These are phyloP conservation scores for Coelogynopora nodosa DNA, from an alignment of 2,888 invertebrate genomes.

Conservation along the genomic window DNA sequence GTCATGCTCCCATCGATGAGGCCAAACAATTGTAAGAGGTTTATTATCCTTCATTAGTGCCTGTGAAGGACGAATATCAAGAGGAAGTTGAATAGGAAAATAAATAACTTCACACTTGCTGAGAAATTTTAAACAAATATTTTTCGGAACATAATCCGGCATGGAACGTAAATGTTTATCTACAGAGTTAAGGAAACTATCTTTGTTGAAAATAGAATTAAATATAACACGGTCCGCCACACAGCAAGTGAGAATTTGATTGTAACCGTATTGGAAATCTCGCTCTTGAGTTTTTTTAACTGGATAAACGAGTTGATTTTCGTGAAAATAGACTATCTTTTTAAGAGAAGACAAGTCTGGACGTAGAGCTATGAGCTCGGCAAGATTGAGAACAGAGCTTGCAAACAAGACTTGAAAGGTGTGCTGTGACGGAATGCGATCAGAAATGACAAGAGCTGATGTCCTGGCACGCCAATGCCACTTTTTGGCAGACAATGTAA, in stretches of 20 bases:
- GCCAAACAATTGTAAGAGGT: slow-evolving; percentile 69
- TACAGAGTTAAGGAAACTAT: slow-evolving; percentile 69
- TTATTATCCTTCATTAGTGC: not conserved
- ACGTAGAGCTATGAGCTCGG: slow-evolving; percentile 70
- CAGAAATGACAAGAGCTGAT: slow-evolving; percentile 68
- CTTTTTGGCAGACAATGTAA: slow-evolving; percentile 70
- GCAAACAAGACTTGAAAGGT: slow-evolving; percentile 64
- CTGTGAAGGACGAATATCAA: not conserved
- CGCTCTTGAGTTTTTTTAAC: slow-evolving; percentile 68
- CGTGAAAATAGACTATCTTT: slow-evolving; percentile 74
- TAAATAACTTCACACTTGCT: slow-evolving; percentile 69
- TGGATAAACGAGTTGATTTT: slow-evolving; percentile 74
- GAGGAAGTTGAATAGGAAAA: slow-evolving; percentile 64
- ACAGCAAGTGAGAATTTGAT: slow-evolving; percentile 71
- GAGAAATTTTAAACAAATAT: slow-evolving; percentile 65
- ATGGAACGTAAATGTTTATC: slow-evolving; percentile 67
- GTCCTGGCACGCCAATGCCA: slow-evolving; percentile 76
- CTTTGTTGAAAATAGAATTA: slow-evolving; percentile 70
- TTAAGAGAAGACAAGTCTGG: slow-evolving; percentile 66
- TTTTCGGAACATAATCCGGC: slow-evolving; percentile 68
- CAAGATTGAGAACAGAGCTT: slow-evolving; percentile 70
- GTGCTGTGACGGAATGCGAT: slow-evolving; percentile 62
- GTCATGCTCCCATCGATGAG: slow-evolving; percentile 76
- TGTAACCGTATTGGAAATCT: slow-evolving; percentile 74
- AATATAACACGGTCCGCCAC: slow-evolving; percentile 70